Evolutionary conservation across 2,113 vertebrate species (phyloP), one percentile per base, ranked within the genome.

Genomic region (Bubo blakistoni): DNA sequence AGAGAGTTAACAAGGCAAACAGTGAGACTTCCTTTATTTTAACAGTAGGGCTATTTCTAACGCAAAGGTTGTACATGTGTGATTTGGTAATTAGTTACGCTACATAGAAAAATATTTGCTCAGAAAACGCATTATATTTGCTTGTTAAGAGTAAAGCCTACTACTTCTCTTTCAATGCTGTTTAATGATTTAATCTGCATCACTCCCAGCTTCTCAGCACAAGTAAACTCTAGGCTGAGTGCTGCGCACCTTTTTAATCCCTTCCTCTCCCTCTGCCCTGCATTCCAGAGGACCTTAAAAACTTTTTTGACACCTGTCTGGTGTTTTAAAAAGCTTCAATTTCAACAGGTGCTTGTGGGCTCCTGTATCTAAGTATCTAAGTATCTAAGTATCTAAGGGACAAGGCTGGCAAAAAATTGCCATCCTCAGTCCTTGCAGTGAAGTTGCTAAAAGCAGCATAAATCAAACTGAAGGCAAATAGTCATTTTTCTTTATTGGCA

Each of bases 261-360:
- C 79, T 92, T 95, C 85, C 85, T 82, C 81, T 90, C 62, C 34
- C 36, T 92, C 71, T 90, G 74, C 16, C 29, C 42, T n/a, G 55
- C 71, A 76, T 94, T 94, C 83, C 86, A 79, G 26, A 72, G 44
- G 63, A 82, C 58, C 78, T 94, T 91, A 91, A 81, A 97, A 96
- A 86, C 73, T 90, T 86, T 88, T 90, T 74, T 88, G 62, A 82
- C 94, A 97, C 86, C 62, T 93, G 88, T 72, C 73, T 85, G 49
- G 67, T 77, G 63, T 70, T 94, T 96, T 52, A 84, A 81, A 92
- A 92, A 94, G 63, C 36, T 81, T 70, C 16, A 10, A 57, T 81
- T 96, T 87, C 83, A 96, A 88, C 69, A 95, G 90, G 86, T 94
- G 92, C 49, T 88, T 81, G 47, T 92, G 83, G 73, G n/a, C 38